Base-by-base conservation (phyloP, 1,140 invertebrate genomes). In the Aphelenchoides avenae region DNA sequence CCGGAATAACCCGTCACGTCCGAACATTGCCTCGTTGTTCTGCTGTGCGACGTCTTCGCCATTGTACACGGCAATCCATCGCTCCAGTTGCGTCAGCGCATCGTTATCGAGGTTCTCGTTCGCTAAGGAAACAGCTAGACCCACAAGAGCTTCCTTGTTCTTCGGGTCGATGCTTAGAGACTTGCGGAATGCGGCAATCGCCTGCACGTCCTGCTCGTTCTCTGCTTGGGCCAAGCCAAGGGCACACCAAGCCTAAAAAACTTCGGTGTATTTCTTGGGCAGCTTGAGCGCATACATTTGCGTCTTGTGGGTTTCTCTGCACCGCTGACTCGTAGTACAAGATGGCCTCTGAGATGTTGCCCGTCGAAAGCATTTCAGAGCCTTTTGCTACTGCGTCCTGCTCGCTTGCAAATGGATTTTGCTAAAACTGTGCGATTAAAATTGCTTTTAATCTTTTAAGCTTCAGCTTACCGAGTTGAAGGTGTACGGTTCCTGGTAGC, bases 321-420 rank as follows among this genome's bases (percentile, higher is more conserved):
- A 86, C 89, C 36, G 91, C 91, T 51, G 89, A 89, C 82, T 99
- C 94, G 81, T 97, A 97, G 70, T 91, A 87, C 3, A 98, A 79
- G 1, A 96, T 91, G 24, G 94, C 93, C 66, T 89, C 89, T 15
- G 91, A 88, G 52, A 97, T 84, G 80, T 97, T 91, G 24, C 91
- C 91, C 60, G 84, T 83, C 71, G 84, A 83, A 48, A 95, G 78
- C 72, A 86, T 86, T 67, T 85, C 82, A 71, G 90, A 85, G 0
- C 91, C 93, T 70, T 89, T 86, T 76, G 87, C 85, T 52, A 94
- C 84, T 13, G 89, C 86, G 81, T 91, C 85, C n/a, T 83, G 39
- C 52, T 74, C 62, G 5, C 42, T 20, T 44, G 31, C 5, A 47
- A 70, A 70, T 11, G 26, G 44, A 39, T 70, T 71, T 27, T 62